These are phyloP conservation scores for Caerostris extrusa DNA, from an alignment of 1,140 invertebrate genomes.

Conservation along the genomic window DNA sequence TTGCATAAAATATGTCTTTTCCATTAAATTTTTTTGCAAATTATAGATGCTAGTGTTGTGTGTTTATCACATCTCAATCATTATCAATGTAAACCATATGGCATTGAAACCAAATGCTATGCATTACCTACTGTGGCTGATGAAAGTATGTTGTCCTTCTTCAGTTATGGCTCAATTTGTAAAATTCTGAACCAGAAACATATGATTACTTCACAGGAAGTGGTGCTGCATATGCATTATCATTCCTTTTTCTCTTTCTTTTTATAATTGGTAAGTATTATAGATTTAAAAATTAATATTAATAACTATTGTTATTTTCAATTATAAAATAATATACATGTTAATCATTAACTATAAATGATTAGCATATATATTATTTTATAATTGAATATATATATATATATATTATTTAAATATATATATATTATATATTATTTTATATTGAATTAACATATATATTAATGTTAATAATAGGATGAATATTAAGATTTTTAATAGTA, in stretches of 20 bases:
- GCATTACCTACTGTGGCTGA: slow-evolving; percentile 32
- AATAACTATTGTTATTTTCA: not conserved
- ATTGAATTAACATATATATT: no score
- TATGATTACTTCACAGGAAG: slow-evolving; percentile 86
- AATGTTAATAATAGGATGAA: no score
- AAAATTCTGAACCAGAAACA: slow-evolving; percentile 79
- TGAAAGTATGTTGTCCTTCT: not conserved
- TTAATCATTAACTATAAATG: no score
- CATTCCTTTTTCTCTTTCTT: slow-evolving; percentile 82
- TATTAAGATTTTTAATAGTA: no score
- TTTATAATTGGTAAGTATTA: slow-evolving; percentile 83
- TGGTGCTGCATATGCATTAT: slow-evolving; percentile 85
- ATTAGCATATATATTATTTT: not conserved
- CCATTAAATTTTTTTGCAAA: not conserved
- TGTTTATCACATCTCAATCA: not conserved
- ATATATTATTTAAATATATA: not conserved
- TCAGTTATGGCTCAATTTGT: slow-evolving; percentile 15
- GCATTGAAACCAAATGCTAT: not conserved
- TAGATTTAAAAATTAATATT: not conserved
- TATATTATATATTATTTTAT: no score
- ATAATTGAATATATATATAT: slow-evolving; percentile 4
- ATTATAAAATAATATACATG: not conserved
- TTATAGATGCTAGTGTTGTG: not conserved
- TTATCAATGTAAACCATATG: not conserved
- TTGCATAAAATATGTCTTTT: not conserved